These are phyloP conservation scores for Hypothenemus hampei DNA, from an alignment of 1,140 invertebrate genomes.

Conservation along the genomic window DNA sequence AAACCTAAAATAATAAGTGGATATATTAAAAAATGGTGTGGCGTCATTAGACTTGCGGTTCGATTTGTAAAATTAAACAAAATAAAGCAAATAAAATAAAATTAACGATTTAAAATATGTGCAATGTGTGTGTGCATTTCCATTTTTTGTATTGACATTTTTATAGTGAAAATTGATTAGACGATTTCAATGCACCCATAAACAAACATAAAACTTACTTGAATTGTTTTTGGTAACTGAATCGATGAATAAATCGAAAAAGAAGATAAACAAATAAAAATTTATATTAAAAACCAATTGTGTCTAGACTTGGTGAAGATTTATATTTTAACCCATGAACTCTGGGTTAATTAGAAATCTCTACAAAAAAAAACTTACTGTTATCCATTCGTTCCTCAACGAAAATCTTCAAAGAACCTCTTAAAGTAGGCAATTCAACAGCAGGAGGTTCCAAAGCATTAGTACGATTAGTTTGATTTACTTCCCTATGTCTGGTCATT, in stretches of 20 bases:
- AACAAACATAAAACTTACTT: constrained; percentile 25
- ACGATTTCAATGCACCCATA: too few species aligned
- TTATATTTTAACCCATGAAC: too few species aligned
- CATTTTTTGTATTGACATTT: too few species aligned
- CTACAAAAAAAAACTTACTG: constrained; percentile 66
- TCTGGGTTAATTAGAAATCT: too few species aligned
- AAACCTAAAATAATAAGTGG: constrained; percentile 21
- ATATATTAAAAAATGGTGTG: constrained; percentile 1
- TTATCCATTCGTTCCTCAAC: constrained; percentile 65
- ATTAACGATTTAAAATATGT: too few species aligned
- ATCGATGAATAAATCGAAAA: too few species aligned
- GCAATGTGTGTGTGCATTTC: too few species aligned
- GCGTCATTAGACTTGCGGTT: constrained; percentile 1
- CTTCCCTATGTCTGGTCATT: constrained; percentile 54
- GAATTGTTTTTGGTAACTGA: constrained; percentile 9
- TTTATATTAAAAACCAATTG: too few species aligned
- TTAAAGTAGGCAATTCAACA: constrained; percentile 60
- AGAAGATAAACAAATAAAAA: too few species aligned
- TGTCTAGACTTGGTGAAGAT: too few species aligned
- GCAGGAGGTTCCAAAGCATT: constrained; percentile 43
- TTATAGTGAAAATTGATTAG: too few species aligned
- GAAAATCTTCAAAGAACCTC: constrained; percentile 60
- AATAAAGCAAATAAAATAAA: neutral
- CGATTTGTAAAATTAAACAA: neutral
- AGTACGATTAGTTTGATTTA: constrained; percentile 26